Percentiles rank a stretch among this genome's conserved stretches.
phyloP scores from a whole-genome alignment of 2,113 vertebrate species.

The Baryphthengus martii region DNA sequence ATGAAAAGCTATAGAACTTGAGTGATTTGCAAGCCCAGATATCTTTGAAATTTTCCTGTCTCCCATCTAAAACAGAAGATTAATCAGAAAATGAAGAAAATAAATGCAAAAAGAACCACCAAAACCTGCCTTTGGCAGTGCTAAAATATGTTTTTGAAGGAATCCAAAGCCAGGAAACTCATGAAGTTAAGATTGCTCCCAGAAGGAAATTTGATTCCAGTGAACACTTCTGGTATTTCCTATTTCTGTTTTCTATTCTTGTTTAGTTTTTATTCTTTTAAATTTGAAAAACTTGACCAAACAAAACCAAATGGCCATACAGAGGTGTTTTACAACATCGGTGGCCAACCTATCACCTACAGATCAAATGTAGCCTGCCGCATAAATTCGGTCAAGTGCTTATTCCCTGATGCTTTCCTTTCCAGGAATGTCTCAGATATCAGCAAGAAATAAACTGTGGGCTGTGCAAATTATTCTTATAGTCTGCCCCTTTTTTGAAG shows the following conservation, averaged over 20 bases:
- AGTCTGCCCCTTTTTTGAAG: background rate
- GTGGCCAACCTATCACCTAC: slow-evolving; percentile 50
- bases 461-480: background rate
- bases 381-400: slow-evolving; percentile 25
- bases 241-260: slow-evolving; percentile 64
- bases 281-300: slow-evolving; percentile 53
- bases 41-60: background rate
- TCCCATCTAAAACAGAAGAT: background rate
- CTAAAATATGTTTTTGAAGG: slow-evolving; percentile 41
- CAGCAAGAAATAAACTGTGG: background rate
- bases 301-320: slow-evolving; percentile 14
- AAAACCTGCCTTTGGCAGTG: slow-evolving; percentile 1
- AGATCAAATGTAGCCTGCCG: slow-evolving; percentile 17
- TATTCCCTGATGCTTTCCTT: slow-evolving; percentile 4
- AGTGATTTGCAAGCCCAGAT: background rate
- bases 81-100: background rate
- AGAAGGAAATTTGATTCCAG: slow-evolving; percentile 54
- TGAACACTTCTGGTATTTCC: slow-evolving; percentile 59
- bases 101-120: background rate
- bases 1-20: background rate
- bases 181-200: slow-evolving; percentile 56
- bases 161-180: slow-evolving; percentile 55
- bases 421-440: slow-evolving; percentile 18
- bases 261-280: slow-evolving; percentile 53
- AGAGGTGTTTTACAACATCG: slow-evolving; percentile 51